Conservation (phyloP, 2,113 vertebrate genomes). For the Cynocephalus volans region DNA sequence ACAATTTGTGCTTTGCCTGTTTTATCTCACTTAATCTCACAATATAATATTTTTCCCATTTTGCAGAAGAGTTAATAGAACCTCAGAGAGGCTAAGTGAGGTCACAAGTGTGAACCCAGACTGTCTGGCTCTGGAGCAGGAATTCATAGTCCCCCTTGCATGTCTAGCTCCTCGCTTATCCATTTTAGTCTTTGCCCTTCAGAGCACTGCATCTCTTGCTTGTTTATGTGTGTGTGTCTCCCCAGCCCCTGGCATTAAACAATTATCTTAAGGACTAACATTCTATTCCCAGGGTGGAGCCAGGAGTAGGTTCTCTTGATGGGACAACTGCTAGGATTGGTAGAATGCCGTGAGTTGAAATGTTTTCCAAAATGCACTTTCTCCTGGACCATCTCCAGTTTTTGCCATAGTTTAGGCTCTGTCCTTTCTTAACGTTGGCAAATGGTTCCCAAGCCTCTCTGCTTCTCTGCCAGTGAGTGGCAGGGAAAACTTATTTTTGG, state of each 20-base stretch:
- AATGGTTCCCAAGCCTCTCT: neutral
- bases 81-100: neutral
- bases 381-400: neutral
- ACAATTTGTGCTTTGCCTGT: neutral
- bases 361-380: neutral
- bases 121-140: neutral
- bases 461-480: neutral
- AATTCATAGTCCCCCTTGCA: neutral
- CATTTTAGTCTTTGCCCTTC: neutral
- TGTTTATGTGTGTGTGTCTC: neutral
- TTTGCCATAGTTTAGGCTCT: neutral
- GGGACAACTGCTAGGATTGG: neutral
- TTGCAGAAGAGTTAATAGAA: neutral
- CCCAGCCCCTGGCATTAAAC: neutral
- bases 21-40: neutral
- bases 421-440: neutral
- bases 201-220: neutral
- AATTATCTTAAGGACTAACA: neutral
- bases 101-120: neutral
- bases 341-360: neutral
- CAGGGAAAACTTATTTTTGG: neutral
- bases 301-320: neutral
- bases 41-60: neutral
- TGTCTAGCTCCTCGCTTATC: neutral
- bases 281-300: neutral